Conservation (phyloP, 2,888 invertebrate species). For the Leptopilina drosophilae region DNA sequence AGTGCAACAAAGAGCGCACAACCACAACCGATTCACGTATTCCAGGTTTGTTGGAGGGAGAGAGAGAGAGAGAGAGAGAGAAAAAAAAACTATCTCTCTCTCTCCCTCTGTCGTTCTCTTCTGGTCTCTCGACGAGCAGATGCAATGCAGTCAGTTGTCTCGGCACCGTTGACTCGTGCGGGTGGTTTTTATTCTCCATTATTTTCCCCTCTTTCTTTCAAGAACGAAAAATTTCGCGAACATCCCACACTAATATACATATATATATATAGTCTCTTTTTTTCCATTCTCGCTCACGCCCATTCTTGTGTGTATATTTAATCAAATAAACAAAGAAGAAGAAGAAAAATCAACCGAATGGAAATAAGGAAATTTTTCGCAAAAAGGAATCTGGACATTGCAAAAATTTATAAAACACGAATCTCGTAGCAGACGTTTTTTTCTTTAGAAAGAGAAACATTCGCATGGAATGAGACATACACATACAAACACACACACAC, state of each 20-base stretch:
- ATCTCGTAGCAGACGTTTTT: no score
- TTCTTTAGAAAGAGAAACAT: no score
- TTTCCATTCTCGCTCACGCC: no score
- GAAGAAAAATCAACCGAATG: not conserved
- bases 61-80: no score
- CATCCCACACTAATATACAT: not conserved
- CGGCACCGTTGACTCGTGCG: slow-evolving; percentile 60
- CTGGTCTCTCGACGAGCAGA: slow-evolving; percentile 48
- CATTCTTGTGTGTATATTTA: no score
- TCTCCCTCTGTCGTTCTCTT: slow-evolving; percentile 8
- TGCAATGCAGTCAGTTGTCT: slow-evolving; percentile 66
- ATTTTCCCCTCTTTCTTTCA: slow-evolving; percentile 40
- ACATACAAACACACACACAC: no score
- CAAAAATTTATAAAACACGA: no score
- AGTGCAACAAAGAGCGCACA: slow-evolving; percentile 26
- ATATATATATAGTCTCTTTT: not conserved
- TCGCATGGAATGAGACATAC: no score
- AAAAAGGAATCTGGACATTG: no score
- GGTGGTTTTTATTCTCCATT: slow-evolving; percentile 46
- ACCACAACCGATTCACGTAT: not conserved
- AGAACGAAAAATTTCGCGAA: slow-evolving; percentile 14
- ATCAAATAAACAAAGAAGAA: no score
- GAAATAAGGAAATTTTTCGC: slow-evolving; percentile 1
- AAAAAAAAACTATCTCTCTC: slow-evolving; percentile 21
- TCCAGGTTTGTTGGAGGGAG: not conserved